Percentiles rank a stretch among this genome's conserved stretches.
phyloP scores from a whole-genome alignment of 2,888 invertebrate species.

The Watsonalla cultraria region DNA sequence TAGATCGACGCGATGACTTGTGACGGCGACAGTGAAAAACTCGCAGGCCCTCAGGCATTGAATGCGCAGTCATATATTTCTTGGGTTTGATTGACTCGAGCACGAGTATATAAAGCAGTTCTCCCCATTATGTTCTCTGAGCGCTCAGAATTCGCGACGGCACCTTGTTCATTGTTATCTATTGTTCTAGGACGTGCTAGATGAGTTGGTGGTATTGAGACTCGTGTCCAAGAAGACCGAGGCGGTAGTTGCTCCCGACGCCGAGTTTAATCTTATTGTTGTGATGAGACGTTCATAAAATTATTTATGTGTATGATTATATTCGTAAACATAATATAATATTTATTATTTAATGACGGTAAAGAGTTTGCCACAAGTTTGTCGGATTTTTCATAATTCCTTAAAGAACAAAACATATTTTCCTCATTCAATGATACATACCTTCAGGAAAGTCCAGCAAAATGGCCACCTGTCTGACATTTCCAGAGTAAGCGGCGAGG shows the following conservation, averaged over 20 bases:
- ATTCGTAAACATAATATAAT: no score
- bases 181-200: conserved; percentile 54
- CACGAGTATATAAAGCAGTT: no score
- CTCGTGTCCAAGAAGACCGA: conserved; percentile 64
- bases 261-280: conserved; percentile 64
- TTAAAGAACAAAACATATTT: no score
- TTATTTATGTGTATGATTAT: background rate
- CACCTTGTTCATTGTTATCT: background rate
- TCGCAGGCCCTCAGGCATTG: no score
- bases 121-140: background rate
- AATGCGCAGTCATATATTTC: no score
- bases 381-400: no score
- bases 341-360: no score
- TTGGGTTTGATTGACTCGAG: no score
- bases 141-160: background rate
- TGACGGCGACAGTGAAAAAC: no score
- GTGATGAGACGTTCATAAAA: conserved; percentile 51
- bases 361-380: no score
- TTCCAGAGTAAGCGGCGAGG: conserved; percentile 51
- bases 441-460: conserved; percentile 33
- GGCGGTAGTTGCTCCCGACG: conserved; percentile 65
- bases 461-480: conserved; percentile 34
- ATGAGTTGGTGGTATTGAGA: conserved; percentile 58
- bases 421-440: no score
- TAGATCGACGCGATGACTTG: no score